These are phyloP conservation scores for Symphodus melops DNA, from an alignment of 2,113 vertebrate species.

Conservation along the genomic window DNA sequence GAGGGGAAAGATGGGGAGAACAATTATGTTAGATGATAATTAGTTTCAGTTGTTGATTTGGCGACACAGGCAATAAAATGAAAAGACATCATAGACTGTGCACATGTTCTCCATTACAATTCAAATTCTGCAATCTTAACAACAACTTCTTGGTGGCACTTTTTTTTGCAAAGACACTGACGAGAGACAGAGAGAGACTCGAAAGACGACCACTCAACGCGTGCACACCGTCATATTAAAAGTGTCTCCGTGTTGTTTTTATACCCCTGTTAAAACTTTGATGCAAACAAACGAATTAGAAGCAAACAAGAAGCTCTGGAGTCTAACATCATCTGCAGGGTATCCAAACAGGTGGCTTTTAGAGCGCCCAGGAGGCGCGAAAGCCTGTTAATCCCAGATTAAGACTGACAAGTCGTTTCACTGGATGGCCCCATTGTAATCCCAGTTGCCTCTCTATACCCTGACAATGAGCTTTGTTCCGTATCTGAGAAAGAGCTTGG, in stretches of 20 bases:
- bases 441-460: slow-evolving; percentile 63
- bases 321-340: slow-evolving; percentile 53
- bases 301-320: slow-evolving; percentile 38
- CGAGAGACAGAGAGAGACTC: background rate
- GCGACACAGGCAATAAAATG: background rate
- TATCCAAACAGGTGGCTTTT: slow-evolving; percentile 78
- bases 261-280: slow-evolving; percentile 1
- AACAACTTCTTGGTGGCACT: background rate
- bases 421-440: slow-evolving; percentile 69
- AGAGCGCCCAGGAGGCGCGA: slow-evolving; percentile 63
- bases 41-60: background rate
- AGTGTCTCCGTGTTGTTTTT: too few species aligned
- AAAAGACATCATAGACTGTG: background rate
- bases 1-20: background rate
- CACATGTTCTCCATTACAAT: background rate
- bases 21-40: background rate
- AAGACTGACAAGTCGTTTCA: slow-evolving; percentile 73
- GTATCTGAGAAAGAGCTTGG: slow-evolving; percentile 45
- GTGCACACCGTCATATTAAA: too few species aligned
- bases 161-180: background rate
- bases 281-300: slow-evolving; percentile 45
- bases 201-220: too few species aligned
- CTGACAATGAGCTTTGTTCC: slow-evolving; percentile 76
- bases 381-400: slow-evolving; percentile 77
- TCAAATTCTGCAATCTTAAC: background rate